Evolutionary conservation across 2,888 invertebrate genomes (phyloP), one percentile per base, ranked within the genome.

Genomic region (Temnothorax rugatulus): DNA sequence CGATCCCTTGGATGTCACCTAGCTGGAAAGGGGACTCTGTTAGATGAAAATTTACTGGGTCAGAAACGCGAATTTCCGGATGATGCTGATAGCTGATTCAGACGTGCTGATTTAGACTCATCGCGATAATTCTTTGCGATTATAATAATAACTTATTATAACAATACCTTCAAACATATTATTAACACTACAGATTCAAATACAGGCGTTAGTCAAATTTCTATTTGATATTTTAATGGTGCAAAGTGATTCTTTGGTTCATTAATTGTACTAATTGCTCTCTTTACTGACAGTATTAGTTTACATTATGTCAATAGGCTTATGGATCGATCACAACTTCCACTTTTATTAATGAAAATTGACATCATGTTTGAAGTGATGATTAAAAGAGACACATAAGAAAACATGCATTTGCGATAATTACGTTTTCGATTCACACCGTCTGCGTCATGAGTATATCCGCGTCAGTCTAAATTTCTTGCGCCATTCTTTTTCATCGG

Each of bases 1-100:
- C 76, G 86, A 88, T 89, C 83, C 7, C 86, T 84, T 83, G 82
- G 86, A 63, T 83, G 86, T 85, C 87, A 50, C 77, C 57, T 66
- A 34, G 41, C 68, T 57, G 25, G 50, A 71, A 34, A n/a, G 18
- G 44, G 41, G n/a, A 57, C 2, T 41, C 29, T 29, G 18, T 13
- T 38, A 59, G 41, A 54, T 47, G 25, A 21, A 61, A 41, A 57
- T 25, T 63, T 44, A 29, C 25, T 57, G n/a, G 47, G 66, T 77
- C 82, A 47, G 41, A 52, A 18, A 29, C 41, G 11, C 15, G 15
- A 25, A 25, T 54, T 41, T 52, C 8, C n/a, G n/a, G 11, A 54
- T 21, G 68, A 69, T 1, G 9, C 15, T 41, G 13, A 66, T 68
- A 2, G n/a, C 44, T 29, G 29, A 29, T 29, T 29, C 29, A 29